phyloP scores from a whole-genome alignment of 2,888 invertebrate species.

The Chaetogeoica ovagalla region DNA sequence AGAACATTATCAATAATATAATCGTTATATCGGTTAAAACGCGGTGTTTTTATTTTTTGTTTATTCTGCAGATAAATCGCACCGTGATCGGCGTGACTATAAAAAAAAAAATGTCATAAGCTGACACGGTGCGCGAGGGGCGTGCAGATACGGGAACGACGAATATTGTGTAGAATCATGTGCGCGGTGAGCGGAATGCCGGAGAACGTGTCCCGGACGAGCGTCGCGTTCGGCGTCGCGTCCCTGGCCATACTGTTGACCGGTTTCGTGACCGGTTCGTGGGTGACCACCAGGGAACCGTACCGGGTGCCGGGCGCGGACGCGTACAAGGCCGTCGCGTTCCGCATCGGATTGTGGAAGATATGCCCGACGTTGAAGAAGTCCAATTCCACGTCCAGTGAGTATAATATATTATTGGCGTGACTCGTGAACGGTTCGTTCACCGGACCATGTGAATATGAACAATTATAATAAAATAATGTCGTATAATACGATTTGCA shows the following conservation, averaged over 20 bases:
- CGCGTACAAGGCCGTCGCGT: conserved; percentile 61
- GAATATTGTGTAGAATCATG: not conserved
- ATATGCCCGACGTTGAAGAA: conserved; percentile 61
- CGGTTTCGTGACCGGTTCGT: conserved; percentile 61
- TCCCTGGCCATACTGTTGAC: conserved; percentile 61
- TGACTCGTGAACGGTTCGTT: too few species aligned
- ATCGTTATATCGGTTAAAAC: too few species aligned
- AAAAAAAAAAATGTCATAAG: too few species aligned
- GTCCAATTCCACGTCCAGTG: conserved; percentile 29
- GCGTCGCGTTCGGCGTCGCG: conserved; percentile 61
- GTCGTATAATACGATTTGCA: too few species aligned
- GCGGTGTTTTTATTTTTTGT: too few species aligned
- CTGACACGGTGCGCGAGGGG: too few species aligned
- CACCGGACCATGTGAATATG: too few species aligned
- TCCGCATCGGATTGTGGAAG: conserved; percentile 62
- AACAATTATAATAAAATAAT: too few species aligned
- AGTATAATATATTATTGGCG: conserved; percentile 6
- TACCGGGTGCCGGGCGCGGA: conserved; percentile 60
- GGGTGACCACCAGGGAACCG: conserved; percentile 63
- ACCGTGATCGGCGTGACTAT: too few species aligned
- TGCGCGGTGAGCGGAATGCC: conserved; percentile 36
- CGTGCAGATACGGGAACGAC: too few species aligned
- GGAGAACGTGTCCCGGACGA: conserved; percentile 59
- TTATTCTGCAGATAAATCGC: too few species aligned
- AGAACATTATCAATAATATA: too few species aligned